Base-by-base conservation (phyloP, 2,113 vertebrate species). In the Hydropotes inermis region DNA sequence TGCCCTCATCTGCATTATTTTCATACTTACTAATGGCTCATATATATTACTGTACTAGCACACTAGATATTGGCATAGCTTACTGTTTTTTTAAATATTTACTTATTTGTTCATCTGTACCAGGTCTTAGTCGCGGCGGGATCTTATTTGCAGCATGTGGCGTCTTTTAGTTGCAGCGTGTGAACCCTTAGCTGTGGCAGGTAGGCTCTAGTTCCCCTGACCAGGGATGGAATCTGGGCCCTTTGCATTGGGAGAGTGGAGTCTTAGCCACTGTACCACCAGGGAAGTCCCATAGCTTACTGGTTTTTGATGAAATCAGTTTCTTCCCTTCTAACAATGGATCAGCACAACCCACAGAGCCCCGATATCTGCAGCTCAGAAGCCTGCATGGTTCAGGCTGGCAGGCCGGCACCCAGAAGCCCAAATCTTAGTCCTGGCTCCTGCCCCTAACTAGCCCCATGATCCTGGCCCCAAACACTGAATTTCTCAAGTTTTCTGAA, bases 401-500 rank as follows among this genome's bases (percentile, higher is more conserved):
- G 14, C 19, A 85, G 67, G 89, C 58, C 1, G 2, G 78, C 33
- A 82, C 58, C 23, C 36, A 33, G 67, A 79, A 47, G 55, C 61
- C 50, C 36, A 36, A 9, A 5, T 89, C 19, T 87, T 58, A 23
- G 47, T 84, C 79, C 60, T 85, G 67, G 54, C 83, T 94, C 86
- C 70, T 57, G 39, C 6, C 8, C 61, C 27, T 16, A 4, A 47
- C 45, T 55, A 82, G 87, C 36, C 45, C 61, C 9, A 1, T 92
- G 54, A 92, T 54, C 7, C 81, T 94, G 54, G 50, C 6, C n/a
- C 61, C 23, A 93, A 92, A 64, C 78, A 88, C 1, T 45, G 36
- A 95, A 55, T 79, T 87, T 92, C 64, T 96, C 81, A 87, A 95
- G 23, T 85, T 92, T 92, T 45, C 30, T 88, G 45, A 55, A 52